Evolutionary conservation across 2,113 vertebrate species (phyloP), one percentile per base, ranked within the genome.

Genomic region (Greenwoodochromis staneri): DNA sequence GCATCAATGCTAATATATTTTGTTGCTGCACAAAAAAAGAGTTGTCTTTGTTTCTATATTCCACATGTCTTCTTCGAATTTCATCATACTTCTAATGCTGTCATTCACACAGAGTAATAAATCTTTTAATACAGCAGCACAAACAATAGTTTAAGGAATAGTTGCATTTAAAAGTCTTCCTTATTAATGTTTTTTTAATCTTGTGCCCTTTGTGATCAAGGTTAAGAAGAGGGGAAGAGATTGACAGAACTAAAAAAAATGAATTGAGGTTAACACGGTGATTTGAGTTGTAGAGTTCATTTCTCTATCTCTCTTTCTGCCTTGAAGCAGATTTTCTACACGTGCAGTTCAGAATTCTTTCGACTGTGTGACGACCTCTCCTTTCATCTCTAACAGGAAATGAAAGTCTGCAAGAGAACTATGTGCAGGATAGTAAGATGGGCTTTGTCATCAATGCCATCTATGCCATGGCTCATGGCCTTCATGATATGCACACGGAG

Each of bases 381-480:
- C 6, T 85, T 90, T 63, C 34, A 27, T 51, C 54, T 84, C 63
- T 19, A 34, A 87, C 94, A 97, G 99, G 99, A 73, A 99, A 98
- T 21, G 98, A 99, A 88, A 98, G 97, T 93, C 96, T 99, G 88
- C 97, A 98, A 89, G 98, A 99, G 91, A 99, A 99, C 92, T 99
- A 99, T 4, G 96, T 99, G 9, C 99, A 99, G 92, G 99, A 99
- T 94, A 99, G 98, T 92, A 99, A 99, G 96, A 99, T 99, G 99
- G 99, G 99, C 82, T 99, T 99, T 93, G 98, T 99, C 94, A 99
- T 99, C 94, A 99, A 99, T 17, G 99, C 99, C 89, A 99, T 99
- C 95, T 99, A 99, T 0, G 98, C 99, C 55, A 99, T 99, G 99
- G 99, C 98, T 2, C 97, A 99, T 0, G 99, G 99, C 1, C 97